phyloP scores from a whole-genome alignment of 1,140 invertebrate species.

The Harpegnathos saltator region DNA sequence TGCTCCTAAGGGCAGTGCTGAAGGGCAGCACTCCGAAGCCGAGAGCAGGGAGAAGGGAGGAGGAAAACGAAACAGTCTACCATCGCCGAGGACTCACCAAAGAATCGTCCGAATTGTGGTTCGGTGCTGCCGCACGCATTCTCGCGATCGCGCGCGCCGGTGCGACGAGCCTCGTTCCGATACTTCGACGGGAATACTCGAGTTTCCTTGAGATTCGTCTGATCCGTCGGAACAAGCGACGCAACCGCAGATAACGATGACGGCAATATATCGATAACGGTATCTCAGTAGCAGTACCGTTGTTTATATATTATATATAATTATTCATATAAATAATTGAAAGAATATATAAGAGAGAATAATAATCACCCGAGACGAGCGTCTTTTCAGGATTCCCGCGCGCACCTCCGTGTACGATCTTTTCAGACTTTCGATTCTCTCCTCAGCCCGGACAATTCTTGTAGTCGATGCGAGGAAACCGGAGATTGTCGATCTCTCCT shows the following conservation, averaged over 20 bases:
- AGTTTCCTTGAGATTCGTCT: too few relatives aligned
- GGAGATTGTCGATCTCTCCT: too few relatives aligned
- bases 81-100: constrained; percentile 68
- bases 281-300: too few relatives aligned
- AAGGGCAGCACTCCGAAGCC: too few relatives aligned
- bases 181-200: too few relatives aligned
- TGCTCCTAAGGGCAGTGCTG: constrained; percentile 89
- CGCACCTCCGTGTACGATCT: not conserved
- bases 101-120: constrained; percentile 71
- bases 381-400: not conserved
- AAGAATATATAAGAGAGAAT: constrained; percentile 5
- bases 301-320: too few relatives aligned
- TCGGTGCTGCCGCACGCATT: constrained; percentile 47
- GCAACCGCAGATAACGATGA: constrained; percentile 6
- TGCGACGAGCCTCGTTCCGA: not conserved
- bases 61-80: constrained; percentile 18
- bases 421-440: constrained; percentile 6
- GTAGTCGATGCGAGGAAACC: too few relatives aligned
- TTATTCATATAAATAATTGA: too few relatives aligned
- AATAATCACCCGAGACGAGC: constrained; percentile 14
- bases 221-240: too few relatives aligned
- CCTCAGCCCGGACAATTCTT: not conserved
- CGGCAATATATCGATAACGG: not conserved
- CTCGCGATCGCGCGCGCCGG: not conserved
- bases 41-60: not conserved